Percentiles rank a stretch among this genome's conserved stretches.
Conservation (phyloP, 2,113 vertebrate genomes). For the Pterocles gutturalis region DNA sequence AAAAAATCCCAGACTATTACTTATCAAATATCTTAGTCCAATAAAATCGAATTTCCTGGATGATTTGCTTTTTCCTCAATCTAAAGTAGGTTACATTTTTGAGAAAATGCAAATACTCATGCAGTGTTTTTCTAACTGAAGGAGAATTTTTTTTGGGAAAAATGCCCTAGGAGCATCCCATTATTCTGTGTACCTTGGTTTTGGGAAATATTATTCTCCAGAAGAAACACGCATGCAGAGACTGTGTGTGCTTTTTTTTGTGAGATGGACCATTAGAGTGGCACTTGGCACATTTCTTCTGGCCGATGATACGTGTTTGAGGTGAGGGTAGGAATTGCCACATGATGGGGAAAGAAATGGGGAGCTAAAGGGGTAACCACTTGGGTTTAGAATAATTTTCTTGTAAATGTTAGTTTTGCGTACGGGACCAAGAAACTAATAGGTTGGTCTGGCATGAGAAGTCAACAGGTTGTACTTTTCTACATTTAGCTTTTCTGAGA, state of each 20-base stretch:
- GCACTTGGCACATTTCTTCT: not conserved
- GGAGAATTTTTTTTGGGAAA: not conserved
- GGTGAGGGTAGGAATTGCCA: not conserved
- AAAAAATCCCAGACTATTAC: not conserved
- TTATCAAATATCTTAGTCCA: not conserved
- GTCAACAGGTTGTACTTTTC: not conserved
- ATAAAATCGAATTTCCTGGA: not conserved
- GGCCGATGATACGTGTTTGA: not conserved
- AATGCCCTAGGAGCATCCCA: not conserved
- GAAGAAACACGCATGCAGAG: not conserved
- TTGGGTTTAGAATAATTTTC: not conserved
- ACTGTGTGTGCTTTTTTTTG: not conserved
- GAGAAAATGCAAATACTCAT: not conserved
- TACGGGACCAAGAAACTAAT: not conserved
- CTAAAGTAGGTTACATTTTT: not conserved
- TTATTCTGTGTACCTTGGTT: not conserved
- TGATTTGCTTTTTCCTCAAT: not conserved
- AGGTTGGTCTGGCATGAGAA: not conserved
- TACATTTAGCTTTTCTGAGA: not conserved
- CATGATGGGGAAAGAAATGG: not conserved
- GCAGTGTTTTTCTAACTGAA: not conserved
- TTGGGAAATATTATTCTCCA: not conserved
- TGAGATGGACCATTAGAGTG: not conserved
- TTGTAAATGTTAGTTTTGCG: not conserved
- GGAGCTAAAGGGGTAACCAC: not conserved